Conservation (phyloP, 1,140 invertebrate species). For the Batillaria attramentaria region DNA sequence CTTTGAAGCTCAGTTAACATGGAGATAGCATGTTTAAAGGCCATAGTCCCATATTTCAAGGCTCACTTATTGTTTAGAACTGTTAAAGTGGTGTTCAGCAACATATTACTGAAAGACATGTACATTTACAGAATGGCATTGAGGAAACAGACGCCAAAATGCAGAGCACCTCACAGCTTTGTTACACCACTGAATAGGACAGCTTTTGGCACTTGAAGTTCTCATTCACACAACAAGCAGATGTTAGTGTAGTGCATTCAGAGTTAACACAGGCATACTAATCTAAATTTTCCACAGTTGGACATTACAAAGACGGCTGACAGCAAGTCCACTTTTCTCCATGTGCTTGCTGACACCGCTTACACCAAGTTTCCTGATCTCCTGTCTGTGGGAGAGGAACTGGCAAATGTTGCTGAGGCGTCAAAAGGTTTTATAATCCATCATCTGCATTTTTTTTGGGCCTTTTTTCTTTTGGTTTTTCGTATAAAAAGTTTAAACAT, state of each 20-base stretch:
- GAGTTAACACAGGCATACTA: not conserved
- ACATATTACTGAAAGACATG: too few relatives aligned
- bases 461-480: not conserved
- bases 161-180: too few relatives aligned
- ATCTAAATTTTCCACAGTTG: conserved; percentile 52
- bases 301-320: conserved; percentile 69
- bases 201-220: not conserved
- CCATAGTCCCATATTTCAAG: too few relatives aligned
- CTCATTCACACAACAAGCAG: not conserved
- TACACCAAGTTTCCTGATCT: conserved; percentile 65
- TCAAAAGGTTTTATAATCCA: conserved; percentile 58
- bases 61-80: too few relatives aligned
- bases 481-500: not conserved
- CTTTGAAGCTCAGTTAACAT: too few relatives aligned
- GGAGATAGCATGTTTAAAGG: too few relatives aligned
- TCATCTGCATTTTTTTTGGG: not conserved
- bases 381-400: conserved; percentile 59
- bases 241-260: not conserved
- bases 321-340: conserved; percentile 67
- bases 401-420: conserved; percentile 59
- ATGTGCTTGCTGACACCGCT: conserved; percentile 66
- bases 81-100: too few relatives aligned
- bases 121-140: too few relatives aligned
- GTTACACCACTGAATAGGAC: not conserved
- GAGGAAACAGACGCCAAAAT: too few relatives aligned